These are phyloP conservation scores for Noctua fimbriata DNA, from an alignment of 2,888 invertebrate genomes.

Conservation along the genomic window DNA sequence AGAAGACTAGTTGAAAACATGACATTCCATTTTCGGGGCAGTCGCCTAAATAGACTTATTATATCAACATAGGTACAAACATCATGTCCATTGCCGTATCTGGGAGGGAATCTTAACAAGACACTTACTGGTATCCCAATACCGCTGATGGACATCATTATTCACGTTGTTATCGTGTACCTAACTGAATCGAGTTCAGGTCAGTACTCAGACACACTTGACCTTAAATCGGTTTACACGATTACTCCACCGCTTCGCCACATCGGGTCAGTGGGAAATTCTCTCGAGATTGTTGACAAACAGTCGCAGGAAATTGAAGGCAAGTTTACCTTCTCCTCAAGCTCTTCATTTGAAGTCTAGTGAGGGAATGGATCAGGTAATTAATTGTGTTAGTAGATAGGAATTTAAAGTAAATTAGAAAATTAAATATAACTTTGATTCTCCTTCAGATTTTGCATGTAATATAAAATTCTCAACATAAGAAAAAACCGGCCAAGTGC, in stretches of 20 bases:
- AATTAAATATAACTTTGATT: background rate
- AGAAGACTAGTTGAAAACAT: background rate
- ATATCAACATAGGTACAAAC: background rate
- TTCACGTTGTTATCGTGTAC: constrained; percentile 24
- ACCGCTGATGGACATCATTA: constrained; percentile 12
- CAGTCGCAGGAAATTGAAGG: constrained; percentile 20
- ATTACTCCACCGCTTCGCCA: constrained; percentile 13
- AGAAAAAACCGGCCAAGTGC: too few relatives aligned
- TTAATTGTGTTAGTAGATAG: too few relatives aligned
- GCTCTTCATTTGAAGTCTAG: background rate
- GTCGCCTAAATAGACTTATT: background rate
- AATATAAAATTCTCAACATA: background rate
- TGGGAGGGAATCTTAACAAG: background rate
- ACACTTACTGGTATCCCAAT: background rate
- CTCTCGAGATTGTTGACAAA: constrained; percentile 32
- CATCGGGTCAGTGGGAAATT: constrained; percentile 10
- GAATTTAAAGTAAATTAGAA: background rate
- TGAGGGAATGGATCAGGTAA: background rate
- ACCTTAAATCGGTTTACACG: constrained; percentile 47
- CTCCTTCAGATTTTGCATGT: background rate
- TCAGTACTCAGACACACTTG: constrained; percentile 33
- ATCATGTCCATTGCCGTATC: background rate
- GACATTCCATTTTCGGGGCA: background rate
- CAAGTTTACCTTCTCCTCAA: background rate
- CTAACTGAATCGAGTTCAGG: constrained; percentile 22